phyloP scores from a whole-genome alignment of 2,113 vertebrate species.

The Ptyas mucosa region DNA sequence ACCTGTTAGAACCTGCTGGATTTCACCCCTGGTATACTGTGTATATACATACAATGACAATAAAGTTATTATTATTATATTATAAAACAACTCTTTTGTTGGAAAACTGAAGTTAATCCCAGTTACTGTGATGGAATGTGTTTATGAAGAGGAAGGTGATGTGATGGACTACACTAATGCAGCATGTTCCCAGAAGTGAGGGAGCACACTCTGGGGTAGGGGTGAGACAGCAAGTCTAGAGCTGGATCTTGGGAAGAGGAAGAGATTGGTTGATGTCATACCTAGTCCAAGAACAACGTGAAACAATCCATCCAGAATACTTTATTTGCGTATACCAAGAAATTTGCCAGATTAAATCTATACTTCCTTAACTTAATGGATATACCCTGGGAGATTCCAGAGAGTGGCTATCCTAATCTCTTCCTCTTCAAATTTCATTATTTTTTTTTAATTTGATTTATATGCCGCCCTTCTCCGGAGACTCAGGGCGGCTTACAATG shows the following conservation, averaged over 20 bases:
- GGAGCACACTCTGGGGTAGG: not conserved
- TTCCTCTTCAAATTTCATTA: not conserved
- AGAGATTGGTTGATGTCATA: not conserved
- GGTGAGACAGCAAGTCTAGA: not conserved
- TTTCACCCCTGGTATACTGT: no score
- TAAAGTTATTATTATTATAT: no score
- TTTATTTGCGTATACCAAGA: not conserved
- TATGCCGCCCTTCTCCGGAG: no score
- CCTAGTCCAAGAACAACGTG: not conserved
- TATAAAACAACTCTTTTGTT: accelerated
- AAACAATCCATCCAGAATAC: not conserved
- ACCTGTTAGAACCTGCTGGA: no score
- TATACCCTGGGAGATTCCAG: not conserved
- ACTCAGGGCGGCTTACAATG: no score
- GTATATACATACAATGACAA: no score
- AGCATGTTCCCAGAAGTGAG: not conserved
- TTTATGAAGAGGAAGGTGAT: not conserved
- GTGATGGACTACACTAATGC: not conserved
- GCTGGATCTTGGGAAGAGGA: not conserved
- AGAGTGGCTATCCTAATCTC: not conserved
- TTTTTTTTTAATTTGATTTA: conserved; percentile 3
- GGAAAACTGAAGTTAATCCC: not conserved
- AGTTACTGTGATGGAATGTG: not conserved
- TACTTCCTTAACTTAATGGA: not conserved
- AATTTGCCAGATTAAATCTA: not conserved